phyloP scores from a whole-genome alignment of 2,113 vertebrate genomes.

The Cyprinus carpio region DNA sequence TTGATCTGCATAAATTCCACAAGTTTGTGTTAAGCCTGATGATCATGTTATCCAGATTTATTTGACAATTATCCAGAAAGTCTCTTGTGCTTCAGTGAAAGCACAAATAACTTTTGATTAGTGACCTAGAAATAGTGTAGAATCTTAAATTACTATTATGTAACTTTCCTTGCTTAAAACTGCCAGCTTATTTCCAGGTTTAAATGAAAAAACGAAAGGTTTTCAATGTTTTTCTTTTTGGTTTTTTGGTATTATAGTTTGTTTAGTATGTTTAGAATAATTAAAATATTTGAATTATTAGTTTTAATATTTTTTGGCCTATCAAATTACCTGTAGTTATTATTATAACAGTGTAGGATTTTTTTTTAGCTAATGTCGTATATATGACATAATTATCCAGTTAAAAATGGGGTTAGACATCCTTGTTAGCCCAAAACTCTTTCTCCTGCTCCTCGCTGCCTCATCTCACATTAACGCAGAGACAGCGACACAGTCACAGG shows the following conservation, averaged over 20 bases:
- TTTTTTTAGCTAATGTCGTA: not conserved
- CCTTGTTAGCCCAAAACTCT: not conserved
- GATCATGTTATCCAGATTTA: not conserved
- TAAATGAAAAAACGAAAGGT: not conserved
- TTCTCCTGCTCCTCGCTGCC: not conserved
- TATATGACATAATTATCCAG: not conserved
- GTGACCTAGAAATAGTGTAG: not conserved
- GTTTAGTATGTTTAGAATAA: not conserved
- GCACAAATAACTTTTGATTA: not conserved
- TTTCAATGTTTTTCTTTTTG: too few species aligned
- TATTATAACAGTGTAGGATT: not conserved
- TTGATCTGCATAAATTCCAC: not conserved
- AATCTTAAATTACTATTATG: not conserved
- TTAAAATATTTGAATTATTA: not conserved
- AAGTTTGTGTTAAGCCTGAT: not conserved
- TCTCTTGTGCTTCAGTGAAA: not conserved
- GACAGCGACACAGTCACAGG: not conserved
- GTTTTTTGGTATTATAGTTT: too few species aligned
- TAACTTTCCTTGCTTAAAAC: not conserved
- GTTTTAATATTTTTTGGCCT: not conserved
- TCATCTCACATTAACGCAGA: slow-evolving; percentile 3
- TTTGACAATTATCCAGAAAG: not conserved
- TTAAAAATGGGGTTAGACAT: not conserved
- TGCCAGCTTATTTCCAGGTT: not conserved
- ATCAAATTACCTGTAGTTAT: not conserved